Evolutionary conservation across 2,888 invertebrate species (phyloP).

Genomic region (Caenorhabditis afra): DNA sequence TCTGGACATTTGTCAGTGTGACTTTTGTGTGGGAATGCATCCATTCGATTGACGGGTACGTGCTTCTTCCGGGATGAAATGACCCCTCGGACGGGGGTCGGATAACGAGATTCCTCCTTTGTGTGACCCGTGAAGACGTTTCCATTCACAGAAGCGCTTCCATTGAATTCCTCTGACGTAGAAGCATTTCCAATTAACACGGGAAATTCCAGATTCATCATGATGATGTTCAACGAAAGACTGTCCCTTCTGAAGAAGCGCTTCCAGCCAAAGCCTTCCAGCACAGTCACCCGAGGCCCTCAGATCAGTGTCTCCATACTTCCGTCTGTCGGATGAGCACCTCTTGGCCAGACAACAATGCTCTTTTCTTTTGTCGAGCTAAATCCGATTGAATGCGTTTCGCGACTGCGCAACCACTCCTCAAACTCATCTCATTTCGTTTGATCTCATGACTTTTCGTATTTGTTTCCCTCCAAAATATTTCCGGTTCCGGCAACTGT

Average conservation of each 20-base stretch:
- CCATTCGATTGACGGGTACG: conserved; percentile 43
- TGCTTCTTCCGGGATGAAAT: neutral
- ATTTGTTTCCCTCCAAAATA: neutral
- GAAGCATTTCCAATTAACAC: too few relatives aligned
- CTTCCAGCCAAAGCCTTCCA: conserved; percentile 2
- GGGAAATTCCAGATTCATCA: conserved; percentile 14
- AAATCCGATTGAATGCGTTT: too few relatives aligned
- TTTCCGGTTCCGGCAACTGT: neutral
- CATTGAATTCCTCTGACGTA: neutral
- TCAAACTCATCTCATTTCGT: neutral
- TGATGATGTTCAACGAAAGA: conserved; percentile 44
- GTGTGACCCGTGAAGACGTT: neutral
- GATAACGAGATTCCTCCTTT: neutral
- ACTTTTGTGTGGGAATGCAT: conserved; percentile 40
- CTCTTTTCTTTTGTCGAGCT: conserved; percentile 8
- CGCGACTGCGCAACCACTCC: neutral
- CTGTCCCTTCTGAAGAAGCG: conserved; percentile 25
- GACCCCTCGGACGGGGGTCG: neutral
- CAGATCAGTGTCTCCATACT: conserved; percentile 2
- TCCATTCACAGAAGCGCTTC: neutral
- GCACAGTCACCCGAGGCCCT: neutral
- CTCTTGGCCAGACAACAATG: conserved; percentile 1
- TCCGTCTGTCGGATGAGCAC: conserved; percentile 28
- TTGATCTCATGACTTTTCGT: too few relatives aligned
- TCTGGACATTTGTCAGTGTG: conserved; percentile 22